Evolutionary conservation across 1,140 invertebrate genomes (phyloP), one percentile per base, ranked within the genome.

Genomic region (Orussus abietinus): DNA sequence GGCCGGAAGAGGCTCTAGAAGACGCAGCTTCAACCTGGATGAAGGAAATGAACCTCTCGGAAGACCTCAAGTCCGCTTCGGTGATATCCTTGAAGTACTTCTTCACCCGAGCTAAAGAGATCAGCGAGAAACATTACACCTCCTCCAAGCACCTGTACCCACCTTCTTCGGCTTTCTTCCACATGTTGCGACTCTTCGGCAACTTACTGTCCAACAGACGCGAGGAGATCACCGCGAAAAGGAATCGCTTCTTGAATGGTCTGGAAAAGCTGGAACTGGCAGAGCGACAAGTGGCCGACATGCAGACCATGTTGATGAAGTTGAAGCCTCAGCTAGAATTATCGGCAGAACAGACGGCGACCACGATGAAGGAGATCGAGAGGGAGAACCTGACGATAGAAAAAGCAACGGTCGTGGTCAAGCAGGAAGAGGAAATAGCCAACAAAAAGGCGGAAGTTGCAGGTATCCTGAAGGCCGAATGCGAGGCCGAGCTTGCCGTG

Each of bases 1-100:
- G 86, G 85, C 84, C 85, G 5, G 74, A 76, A 29, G 81, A 85
- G 60, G 83, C 84, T 11, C 65, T 88, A 1, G 72, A 84, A 25
- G 73, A 81, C 43, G 80, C 88, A n/a, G 81, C 81, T 4, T 69
- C 75, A 29, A 79, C 80, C 55, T 84, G 82, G 53, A 57, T 86
- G 15, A 54, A 65, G 6, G 70, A 77, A n/a, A 79, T 80, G 42
- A 69, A 80, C 18, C 42, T 66, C 5, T 60, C 63, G 19, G 70
- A 75, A 15, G 59, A 74, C 1, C 53, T 79, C 2, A 77, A 77
- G 56, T 25, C 47, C 9, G n/a, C n/a, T n/a, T n/a, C n/a, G n/a
- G n/a, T n/a, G n/a, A n/a, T n/a, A n/a, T n/a, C n/a, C n/a, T n/a
- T n/a, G n/a, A n/a, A n/a, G n/a, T n/a, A n/a, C n/a, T n/a, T n/a